Base-by-base conservation (phyloP, 2,113 vertebrate species). In the Lagopus muta region DNA sequence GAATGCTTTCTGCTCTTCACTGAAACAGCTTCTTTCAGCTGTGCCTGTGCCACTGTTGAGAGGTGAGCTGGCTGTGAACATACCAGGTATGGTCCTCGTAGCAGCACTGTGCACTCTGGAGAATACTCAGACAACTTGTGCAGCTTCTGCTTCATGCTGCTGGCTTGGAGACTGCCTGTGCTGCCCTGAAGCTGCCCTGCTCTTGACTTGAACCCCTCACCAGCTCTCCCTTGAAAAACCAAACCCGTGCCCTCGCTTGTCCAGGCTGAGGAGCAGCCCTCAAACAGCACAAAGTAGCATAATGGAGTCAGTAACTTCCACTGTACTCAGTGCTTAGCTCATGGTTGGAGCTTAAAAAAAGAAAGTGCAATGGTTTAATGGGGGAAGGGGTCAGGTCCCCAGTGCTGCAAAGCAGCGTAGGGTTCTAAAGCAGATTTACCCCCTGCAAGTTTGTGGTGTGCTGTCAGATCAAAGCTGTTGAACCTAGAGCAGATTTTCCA, bases 401-500 rank as follows among this genome's bases (percentile, higher is more conserved):
- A 43, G n/a, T 38, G 52, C 73, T 73, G 58, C 3, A 11, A 74
- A 66, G 11, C 22, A 57, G 30, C 6, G 14, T 19, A 69, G 69
- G 48, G 74, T 0, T 6, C 67, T 85, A 75, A 86, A 93, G 52
- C 34, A 65, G 15, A 71, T 74, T 48, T 60, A 48, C 10, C 28
- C 38, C 75, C 74, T 71, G 15, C 17, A 50, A 81, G 32, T 36
- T 64, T 43, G 50, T 74, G 21, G 43, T 43, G 64, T 55, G 57
- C 76, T 81, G 52, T 50, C 34, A 66, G 55, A 50, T 40, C 55
- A 74, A 71, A 71, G 50, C 52, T 78, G 20, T 28, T 50, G 45
- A 80, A 60, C 16, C 40, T 32, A 55, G 65, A 61, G 69, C 69
- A 78, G 36, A 43, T 81, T 65, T 90, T 88, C 73, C 91, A 91